Evolutionary conservation across 1,140 invertebrate species (phyloP).

Genomic region (Drosophila parabipectinata): DNA sequence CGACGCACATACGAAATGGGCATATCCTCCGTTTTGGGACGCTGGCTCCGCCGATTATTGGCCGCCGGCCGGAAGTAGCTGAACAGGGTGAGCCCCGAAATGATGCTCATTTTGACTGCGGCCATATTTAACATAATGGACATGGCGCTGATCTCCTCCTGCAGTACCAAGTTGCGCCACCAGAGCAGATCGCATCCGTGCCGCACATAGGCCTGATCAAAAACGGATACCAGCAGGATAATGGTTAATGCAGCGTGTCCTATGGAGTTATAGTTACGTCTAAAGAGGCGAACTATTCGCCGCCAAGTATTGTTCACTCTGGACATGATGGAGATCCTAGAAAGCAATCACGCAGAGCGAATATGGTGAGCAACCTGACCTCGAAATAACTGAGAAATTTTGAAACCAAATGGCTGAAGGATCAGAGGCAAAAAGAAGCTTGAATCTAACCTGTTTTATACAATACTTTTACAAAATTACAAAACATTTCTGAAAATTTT

Average conservation of each 20-base stretch:
- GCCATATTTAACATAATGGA: conserved; percentile 20
- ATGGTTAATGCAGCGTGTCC: conserved; percentile 2
- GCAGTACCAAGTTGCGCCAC: conserved; percentile 16
- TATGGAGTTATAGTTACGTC: conserved; percentile 14
- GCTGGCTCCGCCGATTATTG: background rate
- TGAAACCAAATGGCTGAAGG: background rate
- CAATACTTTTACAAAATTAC: background rate
- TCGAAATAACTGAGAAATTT: conserved; percentile 18
- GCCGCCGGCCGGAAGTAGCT: conserved; percentile 11
- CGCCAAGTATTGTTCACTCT: background rate
- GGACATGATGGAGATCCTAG: background rate
- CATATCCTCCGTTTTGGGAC: background rate
- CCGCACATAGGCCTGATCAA: conserved; percentile 26
- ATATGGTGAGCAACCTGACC: background rate
- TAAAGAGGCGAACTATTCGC: conserved; percentile 4
- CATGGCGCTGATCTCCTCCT: conserved; percentile 22
- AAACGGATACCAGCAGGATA: conserved; percentile 4
- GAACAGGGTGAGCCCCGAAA: conserved; percentile 28
- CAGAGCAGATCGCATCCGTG: conserved; percentile 40
- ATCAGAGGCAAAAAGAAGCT: background rate
- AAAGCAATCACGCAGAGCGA: background rate
- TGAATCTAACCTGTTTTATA: background rate
- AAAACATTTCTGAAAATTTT: background rate
- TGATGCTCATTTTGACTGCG: conserved; percentile 27
- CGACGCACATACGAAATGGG: conserved; percentile 26